phyloP scores from a whole-genome alignment of 2,113 vertebrate genomes.

The Gorsachius goisagi region DNA sequence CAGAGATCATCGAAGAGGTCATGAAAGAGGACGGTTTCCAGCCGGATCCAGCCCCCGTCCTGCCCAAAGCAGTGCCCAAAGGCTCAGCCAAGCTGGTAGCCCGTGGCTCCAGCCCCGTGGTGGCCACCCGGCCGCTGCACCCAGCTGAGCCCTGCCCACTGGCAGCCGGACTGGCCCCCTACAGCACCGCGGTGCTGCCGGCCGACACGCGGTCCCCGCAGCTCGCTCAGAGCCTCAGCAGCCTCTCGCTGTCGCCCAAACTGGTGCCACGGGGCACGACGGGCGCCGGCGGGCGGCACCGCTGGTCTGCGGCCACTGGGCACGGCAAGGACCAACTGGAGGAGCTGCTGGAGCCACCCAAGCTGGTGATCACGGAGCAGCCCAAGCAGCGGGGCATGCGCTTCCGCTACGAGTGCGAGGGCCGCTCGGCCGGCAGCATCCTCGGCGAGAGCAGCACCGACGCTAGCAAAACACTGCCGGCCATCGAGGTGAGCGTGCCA shows the following conservation, averaged over 20 bases:
- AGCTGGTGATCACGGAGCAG: conserved; percentile 85
- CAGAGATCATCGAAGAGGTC: conserved; percentile 82
- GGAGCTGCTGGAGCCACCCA: conserved; percentile 71
- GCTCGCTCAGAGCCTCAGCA: background rate
- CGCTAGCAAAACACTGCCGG: conserved; percentile 85
- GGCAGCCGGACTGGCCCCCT: background rate
- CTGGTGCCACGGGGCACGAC: conserved; percentile 16
- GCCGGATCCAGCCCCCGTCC: background rate
- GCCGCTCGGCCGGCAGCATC: conserved; percentile 91
- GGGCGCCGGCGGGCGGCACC: background rate
- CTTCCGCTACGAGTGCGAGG: conserved; percentile 92
- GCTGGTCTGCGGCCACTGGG: background rate
- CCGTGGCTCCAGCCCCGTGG: conserved; percentile 29
- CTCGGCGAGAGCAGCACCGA: conserved; percentile 86
- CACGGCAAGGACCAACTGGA: conserved; percentile 49
- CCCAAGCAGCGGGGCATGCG: conserved; percentile 94
- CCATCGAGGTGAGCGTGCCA: conserved; percentile 78
- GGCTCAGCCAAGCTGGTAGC: conserved; percentile 63
- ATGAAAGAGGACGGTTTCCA: conserved; percentile 65
- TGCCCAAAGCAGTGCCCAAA: background rate
- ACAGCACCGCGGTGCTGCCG: fast-evolving
- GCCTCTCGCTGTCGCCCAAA: background rate
- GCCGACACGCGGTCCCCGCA: background rate
- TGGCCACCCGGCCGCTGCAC: too few relatives aligned
- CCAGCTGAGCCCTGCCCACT: background rate